phyloP scores from a whole-genome alignment of 2,797 vertebrate genomes.

The Leontopithecus rosalia region DNA sequence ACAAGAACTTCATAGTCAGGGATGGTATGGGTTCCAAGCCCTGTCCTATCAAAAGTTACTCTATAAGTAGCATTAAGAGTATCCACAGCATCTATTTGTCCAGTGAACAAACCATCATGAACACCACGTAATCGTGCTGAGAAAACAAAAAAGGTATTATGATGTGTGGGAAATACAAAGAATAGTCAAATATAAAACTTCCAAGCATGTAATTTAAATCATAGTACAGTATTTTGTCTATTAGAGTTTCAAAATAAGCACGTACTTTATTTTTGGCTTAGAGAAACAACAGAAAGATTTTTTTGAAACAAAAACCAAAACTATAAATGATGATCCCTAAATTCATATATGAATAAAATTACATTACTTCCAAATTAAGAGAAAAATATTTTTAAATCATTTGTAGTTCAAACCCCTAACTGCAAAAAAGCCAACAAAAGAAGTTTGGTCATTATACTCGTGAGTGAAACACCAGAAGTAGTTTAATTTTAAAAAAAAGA shows the following conservation, averaged over 20 bases:
- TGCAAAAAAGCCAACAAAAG: neutral
- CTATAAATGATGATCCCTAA: neutral
- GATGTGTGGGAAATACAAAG: conserved; percentile 22
- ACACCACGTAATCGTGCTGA: conserved; percentile 95
- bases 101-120: conserved; percentile 98
- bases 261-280: conserved; percentile 35
- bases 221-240: neutral
- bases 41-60: conserved; percentile 97
- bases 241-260: conserved; percentile 9
- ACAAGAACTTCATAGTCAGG: conserved; percentile 99
- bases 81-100: conserved; percentile 98
- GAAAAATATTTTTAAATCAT: conserved; percentile 10
- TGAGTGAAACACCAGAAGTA: neutral
- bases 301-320: conserved; percentile 17
- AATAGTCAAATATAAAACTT: conserved; percentile 24
- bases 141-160: conserved; percentile 47
- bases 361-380: neutral
- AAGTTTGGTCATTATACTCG: neutral
- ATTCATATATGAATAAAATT: conserved; percentile 12
- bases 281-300: conserved; percentile 1
- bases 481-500: neutral
- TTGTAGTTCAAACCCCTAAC: neutral
- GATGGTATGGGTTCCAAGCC: conserved; percentile 98
- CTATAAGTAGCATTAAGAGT: conserved; percentile 97
- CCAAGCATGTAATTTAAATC: conserved; percentile 1